Evolutionary conservation across 1,140 invertebrate species (phyloP), one percentile per base, ranked within the genome.

Genomic region (Trichogramma pretiosum): DNA sequence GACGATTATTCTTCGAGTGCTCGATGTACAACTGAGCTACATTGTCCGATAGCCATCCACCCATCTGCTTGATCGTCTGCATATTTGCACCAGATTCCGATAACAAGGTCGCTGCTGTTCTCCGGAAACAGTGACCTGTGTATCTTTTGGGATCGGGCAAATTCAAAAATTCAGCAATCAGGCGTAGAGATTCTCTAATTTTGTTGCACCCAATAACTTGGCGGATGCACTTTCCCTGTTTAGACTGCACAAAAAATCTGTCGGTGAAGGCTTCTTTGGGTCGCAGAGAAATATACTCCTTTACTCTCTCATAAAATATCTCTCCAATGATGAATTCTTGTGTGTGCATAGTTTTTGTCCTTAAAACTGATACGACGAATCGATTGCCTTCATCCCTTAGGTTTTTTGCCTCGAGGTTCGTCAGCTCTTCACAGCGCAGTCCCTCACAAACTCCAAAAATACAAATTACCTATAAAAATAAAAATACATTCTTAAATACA

Each of bases 191-290:
- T 28, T 28, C 26, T 28, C 26, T 13, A 45, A 60, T 41, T 41
- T 57, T 61, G 46, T 65, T 58, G 43, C 48, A 56, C 1, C 58
- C 62, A 23, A 63, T 54, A 8, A 22, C 18, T 42, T 61, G 58
- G 19, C 16, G 16, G 10, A 13, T 33, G 23, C 30, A 44, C 30
- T 44, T 21, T n/a, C 30, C n/a, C n/a, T n/a, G n/a, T n/a, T n/a
- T n/a, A n/a, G n/a, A n/a, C n/a, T n/a, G n/a, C n/a, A 44, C 23
- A 33, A 44, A 33, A 33, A 45, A 36, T 36, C 43, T 45, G 18
- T 45, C 32, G 11, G 9, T 36, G 21, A 39, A 36, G 9, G 17
- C 14, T 14, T 35, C 10, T 22, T 28, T 1, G 19, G 17, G 11
- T 19, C 18, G 19, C 23, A 18, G 21, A 17, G 34, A n/a, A n/a